Evolutionary conservation across 2,113 vertebrate genomes (phyloP), one percentile per base, ranked within the genome.

Genomic region (Menura novaehollandiae): DNA sequence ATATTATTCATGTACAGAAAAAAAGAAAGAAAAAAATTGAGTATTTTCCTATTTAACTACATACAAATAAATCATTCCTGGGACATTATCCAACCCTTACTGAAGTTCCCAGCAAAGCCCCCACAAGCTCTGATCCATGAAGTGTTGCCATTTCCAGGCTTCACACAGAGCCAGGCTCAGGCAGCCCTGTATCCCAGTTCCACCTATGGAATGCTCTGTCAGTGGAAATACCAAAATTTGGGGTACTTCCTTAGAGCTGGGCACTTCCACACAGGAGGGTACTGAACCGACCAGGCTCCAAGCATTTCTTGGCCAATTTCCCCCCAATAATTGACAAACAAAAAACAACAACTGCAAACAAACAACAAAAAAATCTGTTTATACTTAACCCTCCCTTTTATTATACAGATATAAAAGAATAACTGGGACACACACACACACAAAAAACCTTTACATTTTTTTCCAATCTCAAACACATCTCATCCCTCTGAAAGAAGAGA

Each of bases 1-100:
- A 2, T 6, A 41, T 37, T 37, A 51, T 24, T 44, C 4, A 26
- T 0, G 1, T 14, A 46, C 6, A 27, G 32, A 4, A 56, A 63
- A 56, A 41, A 37, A 16, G n/a, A 22, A 10, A 6, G 1, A 30
- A 13, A 30, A 53, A 32, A 49, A 21, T 2, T 11, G 4, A 24
- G 0, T n/a, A 33, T 60, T 78, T 85, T 73, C 20, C 19, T 72
- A 5, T 44, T 82, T 20, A 89, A 12, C 13, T 51, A 35, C 26
- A 62, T 2, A 39, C 27, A 78, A 82, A 78, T 6, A 22, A 51
- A 72, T 46, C 0, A 60, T 35, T 71, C 19, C 53, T 64, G 58
- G 58, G 56, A 30, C 43, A 46, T 39, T 20, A n/a, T 7, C 51
- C 77, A 83, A 3, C 9, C 18, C 13, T 59, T 11, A 11, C 16